Evolutionary conservation across 2,888 invertebrate genomes (phyloP).

Genomic region (Ichneumoninae sp.): DNA sequence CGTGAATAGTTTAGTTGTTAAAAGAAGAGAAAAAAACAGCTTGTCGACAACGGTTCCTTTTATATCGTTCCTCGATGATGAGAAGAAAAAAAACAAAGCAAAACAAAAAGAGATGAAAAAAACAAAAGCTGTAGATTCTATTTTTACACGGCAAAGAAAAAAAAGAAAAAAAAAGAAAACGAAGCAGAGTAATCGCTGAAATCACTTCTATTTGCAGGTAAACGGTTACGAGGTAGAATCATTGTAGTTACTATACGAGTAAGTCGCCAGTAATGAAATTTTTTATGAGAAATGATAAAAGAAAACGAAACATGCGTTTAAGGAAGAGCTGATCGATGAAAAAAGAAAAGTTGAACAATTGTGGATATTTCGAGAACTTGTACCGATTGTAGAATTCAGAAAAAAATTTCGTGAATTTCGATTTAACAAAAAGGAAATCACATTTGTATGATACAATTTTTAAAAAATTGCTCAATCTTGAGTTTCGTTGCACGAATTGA

Average conservation of each 20-base stretch:
- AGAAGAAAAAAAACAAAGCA: conserved; percentile 41
- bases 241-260: conserved; percentile 41
- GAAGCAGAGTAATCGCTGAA: conserved; percentile 65
- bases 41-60: conserved; percentile 73
- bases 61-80: conserved; percentile 73
- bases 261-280: conserved; percentile 33
- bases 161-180: conserved; percentile 44
- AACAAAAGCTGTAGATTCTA: conserved; percentile 74
- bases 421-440: conserved; percentile 48
- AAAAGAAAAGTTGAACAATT: conserved; percentile 33
- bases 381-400: conserved; percentile 58
- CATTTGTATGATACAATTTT: conserved; percentile 59
- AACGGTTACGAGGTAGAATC: conserved; percentile 47
- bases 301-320: not conserved
- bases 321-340: not conserved
- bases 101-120: conserved; percentile 36
- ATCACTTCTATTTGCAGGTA: conserved; percentile 73
- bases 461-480: conserved; percentile 68
- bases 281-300: conserved; percentile 19
- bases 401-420: conserved; percentile 18
- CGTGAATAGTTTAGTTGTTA: conserved; percentile 46
- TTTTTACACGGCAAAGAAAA: conserved; percentile 74
- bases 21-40: conserved; percentile 34
- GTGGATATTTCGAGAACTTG: conserved; percentile 53
- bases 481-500: conserved; percentile 44